A percentile compares a stretch with the other conserved stretches of the same genome.
These are phyloP conservation scores for Chlorospingus flavigularis DNA, from an alignment of 2,797 vertebrate genomes.

Conservation along the genomic window DNA sequence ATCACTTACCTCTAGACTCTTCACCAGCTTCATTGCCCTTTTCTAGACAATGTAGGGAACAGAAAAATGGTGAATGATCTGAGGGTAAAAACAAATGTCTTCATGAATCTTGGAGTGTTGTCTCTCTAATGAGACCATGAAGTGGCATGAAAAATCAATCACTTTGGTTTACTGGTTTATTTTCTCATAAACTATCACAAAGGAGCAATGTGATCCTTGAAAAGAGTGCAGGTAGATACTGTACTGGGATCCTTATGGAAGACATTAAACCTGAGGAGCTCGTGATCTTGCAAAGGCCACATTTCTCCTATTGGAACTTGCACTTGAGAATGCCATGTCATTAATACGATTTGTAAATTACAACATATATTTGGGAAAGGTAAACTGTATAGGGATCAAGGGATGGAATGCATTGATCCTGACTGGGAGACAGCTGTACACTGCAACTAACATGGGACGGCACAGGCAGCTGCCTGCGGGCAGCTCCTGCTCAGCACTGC, in stretches of 20 bases:
- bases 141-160: not conserved
- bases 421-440: not conserved
- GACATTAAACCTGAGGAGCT: not conserved
- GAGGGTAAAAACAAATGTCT: not conserved
- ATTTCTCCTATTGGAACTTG: not conserved
- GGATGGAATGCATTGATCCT: not conserved
- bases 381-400: not conserved
- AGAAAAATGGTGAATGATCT: not conserved
- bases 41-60: not conserved
- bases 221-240: not conserved
- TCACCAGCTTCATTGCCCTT: not conserved
- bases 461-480: fast-evolving
- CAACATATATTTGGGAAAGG: not conserved
- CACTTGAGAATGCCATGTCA: not conserved
- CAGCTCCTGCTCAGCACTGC: not conserved
- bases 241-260: not conserved
- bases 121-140: not conserved
- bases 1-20: not conserved
- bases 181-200: not conserved
- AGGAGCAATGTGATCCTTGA: fast-evolving
- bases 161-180: not conserved
- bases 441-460: not conserved
- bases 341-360: not conserved
- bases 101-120: not conserved
- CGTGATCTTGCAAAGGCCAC: fast-evolving